Conservation (phyloP, 2,888 invertebrate species). For the Caenorhabditis uteleia region DNA sequence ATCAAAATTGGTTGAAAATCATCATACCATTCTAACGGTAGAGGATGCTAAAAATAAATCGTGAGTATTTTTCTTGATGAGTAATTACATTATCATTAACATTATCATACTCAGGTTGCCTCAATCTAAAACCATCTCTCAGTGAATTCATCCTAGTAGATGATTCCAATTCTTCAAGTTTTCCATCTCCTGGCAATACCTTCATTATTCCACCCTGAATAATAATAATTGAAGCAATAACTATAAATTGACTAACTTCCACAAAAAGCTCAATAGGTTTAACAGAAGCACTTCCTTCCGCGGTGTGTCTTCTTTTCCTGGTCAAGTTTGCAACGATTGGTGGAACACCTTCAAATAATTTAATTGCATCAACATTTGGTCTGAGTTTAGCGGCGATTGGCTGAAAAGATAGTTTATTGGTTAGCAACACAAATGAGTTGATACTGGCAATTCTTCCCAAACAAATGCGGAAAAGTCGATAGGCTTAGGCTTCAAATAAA, state of each 20-base stretch:
- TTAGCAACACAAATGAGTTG: too few species aligned
- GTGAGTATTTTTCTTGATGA: background rate
- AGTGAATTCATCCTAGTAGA: slow-evolving; percentile 6
- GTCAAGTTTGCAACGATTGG: slow-evolving; percentile 32
- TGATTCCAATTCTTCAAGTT: slow-evolving; percentile 10
- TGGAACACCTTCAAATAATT: slow-evolving; percentile 31
- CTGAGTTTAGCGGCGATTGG: slow-evolving; percentile 40
- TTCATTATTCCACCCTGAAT: slow-evolving; percentile 35
- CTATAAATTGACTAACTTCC: slow-evolving; percentile 5
- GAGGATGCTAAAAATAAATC: slow-evolving; percentile 16
- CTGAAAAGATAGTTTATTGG: slow-evolving; percentile 15
- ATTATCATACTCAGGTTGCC: slow-evolving; percentile 42
- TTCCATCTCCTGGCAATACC: slow-evolving; percentile 24
- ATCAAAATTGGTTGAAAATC: slow-evolving; percentile 66
- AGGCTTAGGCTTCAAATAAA: slow-evolving; percentile 62
- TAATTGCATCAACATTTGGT: slow-evolving; percentile 26
- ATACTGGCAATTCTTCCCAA: slow-evolving; percentile 40
- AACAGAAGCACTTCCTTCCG: slow-evolving; percentile 5
- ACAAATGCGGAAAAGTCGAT: slow-evolving; percentile 60
- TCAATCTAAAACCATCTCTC: slow-evolving; percentile 19
- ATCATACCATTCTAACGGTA: slow-evolving; percentile 64
- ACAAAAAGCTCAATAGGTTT: slow-evolving; percentile 42
- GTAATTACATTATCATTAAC: slow-evolving; percentile 28
- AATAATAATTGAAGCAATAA: background rate
- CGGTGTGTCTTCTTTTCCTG: slow-evolving; percentile 6